Conservation (phyloP, 2,888 invertebrate species). For the Prenolepis imparis region DNA sequence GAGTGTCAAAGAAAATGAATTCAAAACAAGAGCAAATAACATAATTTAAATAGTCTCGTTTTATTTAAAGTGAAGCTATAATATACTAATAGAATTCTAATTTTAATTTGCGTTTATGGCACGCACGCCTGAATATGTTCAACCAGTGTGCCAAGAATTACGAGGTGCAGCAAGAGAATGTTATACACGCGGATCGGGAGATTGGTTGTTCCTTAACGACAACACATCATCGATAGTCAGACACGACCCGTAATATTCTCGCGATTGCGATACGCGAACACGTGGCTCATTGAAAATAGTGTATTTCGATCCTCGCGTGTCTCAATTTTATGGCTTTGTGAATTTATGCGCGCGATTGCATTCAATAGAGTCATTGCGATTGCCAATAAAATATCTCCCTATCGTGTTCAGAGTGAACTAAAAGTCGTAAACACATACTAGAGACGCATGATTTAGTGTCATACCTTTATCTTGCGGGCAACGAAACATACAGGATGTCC, state of each 20-base stretch:
- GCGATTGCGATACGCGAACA: conserved; percentile 18
- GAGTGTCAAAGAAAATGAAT: background rate
- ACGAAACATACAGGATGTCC: background rate
- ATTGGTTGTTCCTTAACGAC: conserved; percentile 27
- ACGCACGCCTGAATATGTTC: background rate
- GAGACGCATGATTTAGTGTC: background rate
- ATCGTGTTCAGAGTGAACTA: background rate
- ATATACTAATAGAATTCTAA: conserved; percentile 25
- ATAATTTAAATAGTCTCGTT: conserved; percentile 10
- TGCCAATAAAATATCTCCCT: conserved; percentile 13
- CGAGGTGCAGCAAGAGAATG: conserved; percentile 40
- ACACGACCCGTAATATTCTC: conserved; percentile 38
- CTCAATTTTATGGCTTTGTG: conserved; percentile 31
- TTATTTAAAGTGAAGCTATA: background rate
- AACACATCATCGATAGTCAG: conserved; percentile 24
- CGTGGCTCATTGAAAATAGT: conserved; percentile 51
- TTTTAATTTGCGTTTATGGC: background rate
- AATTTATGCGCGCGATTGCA: conserved; percentile 30
- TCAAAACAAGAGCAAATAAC: background rate
- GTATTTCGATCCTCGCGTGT: conserved; percentile 36
- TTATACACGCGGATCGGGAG: background rate
- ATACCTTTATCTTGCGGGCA: background rate
- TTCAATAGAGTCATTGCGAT: background rate
- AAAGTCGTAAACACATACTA: background rate
- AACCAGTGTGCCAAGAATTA: conserved; percentile 10